phyloP scores from a whole-genome alignment of 2,113 vertebrate species.

The Oreocharis arfaki region DNA sequence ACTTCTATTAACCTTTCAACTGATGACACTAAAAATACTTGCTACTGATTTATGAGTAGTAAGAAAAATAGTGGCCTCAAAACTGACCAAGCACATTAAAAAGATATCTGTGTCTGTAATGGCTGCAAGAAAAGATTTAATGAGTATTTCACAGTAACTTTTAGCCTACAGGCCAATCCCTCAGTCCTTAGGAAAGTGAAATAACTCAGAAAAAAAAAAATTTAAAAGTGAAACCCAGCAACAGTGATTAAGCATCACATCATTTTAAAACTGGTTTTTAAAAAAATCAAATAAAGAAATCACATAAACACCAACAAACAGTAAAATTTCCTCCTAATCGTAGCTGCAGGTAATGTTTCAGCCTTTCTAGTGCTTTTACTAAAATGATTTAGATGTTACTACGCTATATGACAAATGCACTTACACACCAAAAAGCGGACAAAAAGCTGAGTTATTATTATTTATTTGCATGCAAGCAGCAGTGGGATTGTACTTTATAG shows the following conservation, averaged over 20 bases:
- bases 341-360: slow-evolving; percentile 17
- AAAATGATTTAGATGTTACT: slow-evolving; percentile 21
- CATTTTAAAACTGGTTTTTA: not conserved
- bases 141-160: not conserved
- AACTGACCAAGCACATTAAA: slow-evolving; percentile 59
- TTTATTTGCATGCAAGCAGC: slow-evolving; percentile 38
- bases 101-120: slow-evolving; percentile 45
- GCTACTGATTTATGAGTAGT: slow-evolving; percentile 62
- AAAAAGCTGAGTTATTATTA: slow-evolving; percentile 5
- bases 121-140: slow-evolving; percentile 35
- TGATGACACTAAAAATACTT: slow-evolving; percentile 62
- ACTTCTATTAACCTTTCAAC: slow-evolving; percentile 68
- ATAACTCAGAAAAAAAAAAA: not conserved
- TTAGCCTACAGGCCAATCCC: not conserved
- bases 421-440: not conserved
- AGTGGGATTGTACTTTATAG: not conserved
- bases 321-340: not conserved
- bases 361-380: not conserved
- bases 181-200: not conserved
- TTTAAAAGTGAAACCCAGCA: not conserved
- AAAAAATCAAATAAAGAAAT: not conserved
- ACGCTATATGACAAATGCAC: not conserved
- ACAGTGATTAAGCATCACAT: not conserved
- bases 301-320: not conserved
- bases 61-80: slow-evolving; percentile 28